These are phyloP conservation scores for Nasonia oneida DNA, from an alignment of 2,888 invertebrate genomes.

Conservation along the genomic window DNA sequence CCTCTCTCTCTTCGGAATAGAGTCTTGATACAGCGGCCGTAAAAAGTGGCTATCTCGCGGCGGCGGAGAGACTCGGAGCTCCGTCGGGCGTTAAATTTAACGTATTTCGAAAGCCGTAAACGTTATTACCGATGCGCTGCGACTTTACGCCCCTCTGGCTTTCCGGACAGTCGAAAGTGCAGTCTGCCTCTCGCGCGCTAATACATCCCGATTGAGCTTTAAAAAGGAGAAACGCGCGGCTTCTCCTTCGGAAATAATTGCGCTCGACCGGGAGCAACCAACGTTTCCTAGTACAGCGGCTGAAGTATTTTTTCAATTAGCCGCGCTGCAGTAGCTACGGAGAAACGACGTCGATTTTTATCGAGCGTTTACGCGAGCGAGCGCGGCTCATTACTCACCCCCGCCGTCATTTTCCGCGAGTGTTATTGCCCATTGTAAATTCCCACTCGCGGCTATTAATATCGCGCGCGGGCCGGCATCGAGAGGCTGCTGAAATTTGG, in stretches of 20 bases:
- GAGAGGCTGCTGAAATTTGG: not conserved
- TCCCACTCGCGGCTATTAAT: not conserved
- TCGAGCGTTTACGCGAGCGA: not conserved
- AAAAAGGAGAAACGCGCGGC: not conserved
- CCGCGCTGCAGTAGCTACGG: not conserved
- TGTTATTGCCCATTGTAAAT: slow-evolving; percentile 37
- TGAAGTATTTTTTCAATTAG: slow-evolving; percentile 50
- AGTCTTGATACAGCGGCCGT: not conserved
- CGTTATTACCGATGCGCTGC: slow-evolving; percentile 40
- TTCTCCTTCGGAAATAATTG: not conserved
- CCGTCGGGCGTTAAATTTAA: slow-evolving; percentile 42
- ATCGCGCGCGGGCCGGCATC: not conserved
- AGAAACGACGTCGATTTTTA: slow-evolving; percentile 2
- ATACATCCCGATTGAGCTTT: not conserved
- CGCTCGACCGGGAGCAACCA: no score
- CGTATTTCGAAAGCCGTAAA: slow-evolving; percentile 49
- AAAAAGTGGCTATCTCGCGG: slow-evolving; percentile 8
- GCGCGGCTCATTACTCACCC: not conserved
- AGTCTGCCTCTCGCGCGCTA: not conserved
- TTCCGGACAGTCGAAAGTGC: not conserved
- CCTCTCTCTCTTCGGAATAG: not conserved
- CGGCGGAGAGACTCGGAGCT: no score
- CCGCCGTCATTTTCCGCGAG: not conserved
- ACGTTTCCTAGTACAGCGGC: not conserved
- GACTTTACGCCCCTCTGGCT: not conserved